Percentiles rank a stretch among this genome's conserved stretches.
These are phyloP conservation scores for Catharus fuscescens DNA, from an alignment of 2,113 vertebrate genomes.

Conservation along the genomic window DNA sequence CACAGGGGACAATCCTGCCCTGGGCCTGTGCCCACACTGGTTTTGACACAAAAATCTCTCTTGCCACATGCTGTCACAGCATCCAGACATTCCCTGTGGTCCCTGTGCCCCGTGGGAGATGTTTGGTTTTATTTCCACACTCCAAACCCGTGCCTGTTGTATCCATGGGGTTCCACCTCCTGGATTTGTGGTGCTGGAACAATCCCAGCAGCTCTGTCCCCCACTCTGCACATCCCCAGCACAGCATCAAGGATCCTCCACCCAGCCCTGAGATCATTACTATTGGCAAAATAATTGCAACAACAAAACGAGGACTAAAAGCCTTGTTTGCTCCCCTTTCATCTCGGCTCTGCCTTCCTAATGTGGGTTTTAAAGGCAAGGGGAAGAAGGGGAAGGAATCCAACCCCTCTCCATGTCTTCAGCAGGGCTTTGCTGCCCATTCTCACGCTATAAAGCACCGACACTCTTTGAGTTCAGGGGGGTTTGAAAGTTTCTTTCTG, in stretches of 20 bases:
- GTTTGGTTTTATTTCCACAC: accelerated
- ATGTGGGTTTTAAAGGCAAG: neutral
- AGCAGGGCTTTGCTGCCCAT: neutral
- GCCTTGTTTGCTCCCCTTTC: conserved; percentile 58
- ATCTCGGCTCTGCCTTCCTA: conserved; percentile 22
- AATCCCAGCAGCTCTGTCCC: neutral
- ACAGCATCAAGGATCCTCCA: neutral
- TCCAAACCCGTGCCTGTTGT: neutral
- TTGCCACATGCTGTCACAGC: neutral
- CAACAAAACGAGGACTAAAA: conserved; percentile 53
- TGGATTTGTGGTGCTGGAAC: neutral
- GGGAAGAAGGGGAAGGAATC: neutral
- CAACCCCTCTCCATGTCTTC: neutral
- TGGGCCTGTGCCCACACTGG: accelerated
- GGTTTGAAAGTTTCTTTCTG: conserved; percentile 34
- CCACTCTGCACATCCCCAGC: neutral
- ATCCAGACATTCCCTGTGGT: accelerated
- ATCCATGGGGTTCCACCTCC: accelerated
- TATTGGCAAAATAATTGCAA: conserved; percentile 72
- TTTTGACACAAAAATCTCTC: neutral
- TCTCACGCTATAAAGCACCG: neutral
- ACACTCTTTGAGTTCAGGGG: conserved; percentile 18
- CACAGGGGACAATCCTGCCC: neutral
- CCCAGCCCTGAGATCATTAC: conserved; percentile 42
- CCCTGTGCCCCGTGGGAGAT: accelerated